Percentiles rank a stretch among this genome's conserved stretches.
phyloP scores from a whole-genome alignment of 2,888 invertebrate species.

The Drosophila anomelani region DNA sequence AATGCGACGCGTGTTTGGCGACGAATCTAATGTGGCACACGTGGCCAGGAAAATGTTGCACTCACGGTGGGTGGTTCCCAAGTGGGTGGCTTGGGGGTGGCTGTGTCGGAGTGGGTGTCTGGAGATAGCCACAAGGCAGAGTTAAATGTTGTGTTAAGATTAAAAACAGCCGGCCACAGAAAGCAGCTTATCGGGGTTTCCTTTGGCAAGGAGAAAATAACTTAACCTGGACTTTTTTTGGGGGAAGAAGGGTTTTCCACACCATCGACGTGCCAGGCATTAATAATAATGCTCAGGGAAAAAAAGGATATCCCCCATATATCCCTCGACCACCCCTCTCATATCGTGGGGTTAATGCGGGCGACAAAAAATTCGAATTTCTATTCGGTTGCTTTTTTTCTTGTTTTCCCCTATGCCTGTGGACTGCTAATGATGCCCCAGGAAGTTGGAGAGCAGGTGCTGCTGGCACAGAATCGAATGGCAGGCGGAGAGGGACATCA shows the following conservation, averaged over 20 bases:
- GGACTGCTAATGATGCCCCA: constrained; percentile 69
- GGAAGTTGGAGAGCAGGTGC: constrained; percentile 66
- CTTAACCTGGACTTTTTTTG: constrained; percentile 12
- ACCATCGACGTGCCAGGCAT: constrained; percentile 65
- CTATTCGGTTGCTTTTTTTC: not conserved
- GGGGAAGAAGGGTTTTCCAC: constrained; percentile 40
- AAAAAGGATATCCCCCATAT: constrained; percentile 25
- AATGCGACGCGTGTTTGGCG: constrained; percentile 69
- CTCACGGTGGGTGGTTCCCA: constrained; percentile 48
- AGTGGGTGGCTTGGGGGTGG: constrained; percentile 37
- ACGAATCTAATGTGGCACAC: constrained; percentile 81
- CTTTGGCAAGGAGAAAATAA: constrained; percentile 9
- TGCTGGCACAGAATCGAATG: constrained; percentile 35
- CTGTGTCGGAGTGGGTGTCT: constrained; percentile 19
- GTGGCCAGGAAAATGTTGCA: constrained; percentile 66
- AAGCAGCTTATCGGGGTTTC: constrained; percentile 66
- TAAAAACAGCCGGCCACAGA: constrained; percentile 66
- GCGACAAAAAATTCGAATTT: constrained; percentile 52
- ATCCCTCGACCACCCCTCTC: constrained; percentile 25
- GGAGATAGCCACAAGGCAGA: constrained; percentile 61
- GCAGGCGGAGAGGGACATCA: constrained; percentile 39
- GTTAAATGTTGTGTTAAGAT: constrained; percentile 80
- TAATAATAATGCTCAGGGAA: constrained; percentile 43
- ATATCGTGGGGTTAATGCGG: constrained; percentile 44
- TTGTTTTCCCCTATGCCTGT: constrained; percentile 48